Base-by-base conservation (phyloP, 2,888 invertebrate genomes). In the Bellardia bayeri region DNA sequence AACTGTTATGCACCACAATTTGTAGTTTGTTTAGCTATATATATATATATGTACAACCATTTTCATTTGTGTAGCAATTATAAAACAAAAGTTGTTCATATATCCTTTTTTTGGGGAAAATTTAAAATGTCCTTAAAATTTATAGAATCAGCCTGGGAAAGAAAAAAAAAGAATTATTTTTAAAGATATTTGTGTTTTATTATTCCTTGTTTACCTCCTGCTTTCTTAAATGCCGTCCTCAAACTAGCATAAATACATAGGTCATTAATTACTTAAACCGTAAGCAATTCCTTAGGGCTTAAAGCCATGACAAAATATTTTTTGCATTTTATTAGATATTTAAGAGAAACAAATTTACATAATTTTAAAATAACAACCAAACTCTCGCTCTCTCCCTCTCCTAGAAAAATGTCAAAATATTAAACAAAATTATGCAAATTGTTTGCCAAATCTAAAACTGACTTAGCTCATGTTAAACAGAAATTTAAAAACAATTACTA, bases 221-320 rank as follows among this genome's bases (percentile, higher is more conserved):
- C 13, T 13, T 5, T 51, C 5, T 51, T 14, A 14, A 51, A 4
- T n/a, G 4, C 6, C 11, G 2, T 2, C 3, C 23, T 23, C 45
- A 56, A 78, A 61, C 78, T 78, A 49, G 58, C 82, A 5, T 66
- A 82, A 72, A 51, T n/a, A 1, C 23, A 23, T 58, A 40, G 16
- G 3, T 2, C 45, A 85, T 85, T 78, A 85, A 82, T 86, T 66
- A 51, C 6, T 7, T n/a, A 45, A 45, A 9, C 45, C 45, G 2
- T 4, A 11, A 45, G 11, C 7, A 63, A 81, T 45, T 51, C 72
- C 78, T 42, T 5, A 78, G 23, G 42, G 68, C 30, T 68, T 37
- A 4, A 16, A 1, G 3, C 7, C 23, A 68, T 79, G 68, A 82
- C 78, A 86, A 79, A 82, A 82, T 82, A 86, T 82, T 82, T 72